These are phyloP conservation scores for Adoxophyes honmai DNA, from an alignment of 1,140 invertebrate genomes.

Conservation along the genomic window DNA sequence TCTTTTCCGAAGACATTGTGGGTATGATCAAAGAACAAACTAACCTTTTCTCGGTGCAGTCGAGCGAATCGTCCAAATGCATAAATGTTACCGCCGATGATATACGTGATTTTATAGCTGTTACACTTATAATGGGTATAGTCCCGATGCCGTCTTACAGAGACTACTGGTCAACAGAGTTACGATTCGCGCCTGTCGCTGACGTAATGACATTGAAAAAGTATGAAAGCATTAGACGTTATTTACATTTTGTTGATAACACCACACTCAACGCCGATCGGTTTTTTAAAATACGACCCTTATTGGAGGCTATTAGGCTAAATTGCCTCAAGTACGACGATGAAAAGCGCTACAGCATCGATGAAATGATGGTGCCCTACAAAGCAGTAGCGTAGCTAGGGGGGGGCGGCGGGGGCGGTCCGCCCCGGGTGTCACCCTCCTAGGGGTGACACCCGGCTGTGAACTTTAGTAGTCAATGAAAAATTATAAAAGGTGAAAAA, in stretches of 20 bases:
- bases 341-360: slow-evolving; percentile 32
- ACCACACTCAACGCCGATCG: slow-evolving; percentile 24
- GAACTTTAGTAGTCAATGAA: too few relatives aligned
- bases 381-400: too few relatives aligned
- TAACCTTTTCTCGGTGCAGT: not conserved
- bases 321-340: slow-evolving; percentile 35
- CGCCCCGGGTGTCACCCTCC: too few relatives aligned
- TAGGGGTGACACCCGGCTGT: too few relatives aligned
- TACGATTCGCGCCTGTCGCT: not conserved
- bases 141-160: not conserved
- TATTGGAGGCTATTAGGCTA: slow-evolving; percentile 33
- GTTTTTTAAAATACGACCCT: slow-evolving; percentile 40
- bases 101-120: not conserved
- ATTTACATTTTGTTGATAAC: slow-evolving; percentile 39
- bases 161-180: not conserved
- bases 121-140: not conserved
- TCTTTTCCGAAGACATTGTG: not conserved
- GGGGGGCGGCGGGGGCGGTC: too few relatives aligned
- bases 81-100: not conserved
- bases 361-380: slow-evolving; percentile 69
- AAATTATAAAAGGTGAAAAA: too few relatives aligned
- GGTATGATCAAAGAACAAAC: not conserved
- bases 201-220: slow-evolving; percentile 32
- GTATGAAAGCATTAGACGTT: slow-evolving; percentile 27
- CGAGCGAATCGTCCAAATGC: not conserved